Evolutionary conservation across 1,140 invertebrate species (phyloP).

Genomic region (Amyelois transitella): DNA sequence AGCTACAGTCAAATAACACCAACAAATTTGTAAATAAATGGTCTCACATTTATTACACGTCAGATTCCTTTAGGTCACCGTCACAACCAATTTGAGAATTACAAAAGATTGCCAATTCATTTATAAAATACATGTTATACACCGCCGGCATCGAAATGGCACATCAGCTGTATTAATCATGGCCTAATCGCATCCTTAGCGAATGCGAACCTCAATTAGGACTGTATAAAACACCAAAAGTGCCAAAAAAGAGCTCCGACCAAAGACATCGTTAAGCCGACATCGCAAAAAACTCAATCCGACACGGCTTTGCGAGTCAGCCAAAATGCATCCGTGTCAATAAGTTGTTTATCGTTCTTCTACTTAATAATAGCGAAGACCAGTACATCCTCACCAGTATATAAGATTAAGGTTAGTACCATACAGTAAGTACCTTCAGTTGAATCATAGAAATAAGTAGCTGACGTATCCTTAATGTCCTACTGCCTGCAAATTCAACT

Average conservation of each 20-base stretch:
- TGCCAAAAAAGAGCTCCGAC: slow-evolving; percentile 43
- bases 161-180: slow-evolving; percentile 55
- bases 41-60: slow-evolving; percentile 11
- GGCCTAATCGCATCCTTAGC: slow-evolving; percentile 64
- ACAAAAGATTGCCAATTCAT: slow-evolving; percentile 36
- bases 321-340: background rate
- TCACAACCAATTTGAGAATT: slow-evolving; percentile 43
- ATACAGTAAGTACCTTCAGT: too few species aligned
- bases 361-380: background rate
- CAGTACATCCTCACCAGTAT: too few species aligned
- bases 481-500: too few species aligned
- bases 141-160: slow-evolving; percentile 29
- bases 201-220: slow-evolving; percentile 62
- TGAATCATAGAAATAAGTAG: too few species aligned
- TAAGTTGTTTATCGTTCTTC: slow-evolving; percentile 28
- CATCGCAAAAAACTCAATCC: slow-evolving; percentile 39
- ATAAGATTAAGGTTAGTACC: too few species aligned
- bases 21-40: slow-evolving; percentile 2
- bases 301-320: slow-evolving; percentile 22
- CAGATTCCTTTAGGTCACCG: slow-evolving; percentile 34
- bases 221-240: slow-evolving; percentile 47
- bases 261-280: slow-evolving; percentile 39
- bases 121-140: slow-evolving; percentile 41
- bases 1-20: background rate
- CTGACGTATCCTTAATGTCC: too few species aligned